These are phyloP conservation scores for Diphyllodes magnificus DNA, from an alignment of 2,113 vertebrate genomes.

Conservation along the genomic window DNA sequence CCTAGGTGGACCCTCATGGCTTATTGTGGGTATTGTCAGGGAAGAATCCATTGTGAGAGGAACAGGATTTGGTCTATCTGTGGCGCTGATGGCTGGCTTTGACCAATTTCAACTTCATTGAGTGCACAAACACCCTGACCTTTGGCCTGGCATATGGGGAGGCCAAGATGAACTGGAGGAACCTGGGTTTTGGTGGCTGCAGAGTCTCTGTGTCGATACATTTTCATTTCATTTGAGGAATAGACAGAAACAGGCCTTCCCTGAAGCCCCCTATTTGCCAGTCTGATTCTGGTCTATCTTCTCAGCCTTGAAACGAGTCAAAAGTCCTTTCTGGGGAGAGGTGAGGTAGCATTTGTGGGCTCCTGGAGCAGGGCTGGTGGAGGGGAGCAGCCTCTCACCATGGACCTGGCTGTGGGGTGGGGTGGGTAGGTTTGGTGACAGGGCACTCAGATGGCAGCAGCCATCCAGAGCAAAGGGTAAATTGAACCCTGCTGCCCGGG, in stretches of 20 bases:
- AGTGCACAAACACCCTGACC: no score
- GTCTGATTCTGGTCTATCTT: not conserved
- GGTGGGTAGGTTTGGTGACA: not conserved
- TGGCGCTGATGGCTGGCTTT: not conserved
- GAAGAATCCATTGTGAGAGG: not conserved
- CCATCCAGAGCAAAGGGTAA: not conserved
- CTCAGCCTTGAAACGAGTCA: not conserved
- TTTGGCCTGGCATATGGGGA: not conserved
- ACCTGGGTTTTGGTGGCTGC: not conserved
- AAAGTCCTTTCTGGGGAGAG: not conserved
- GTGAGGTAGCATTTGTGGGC: fast-evolving
- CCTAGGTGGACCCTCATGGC: not conserved
- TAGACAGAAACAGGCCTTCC: fast-evolving
- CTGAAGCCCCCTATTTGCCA: not conserved
- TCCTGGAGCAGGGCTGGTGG: not conserved
- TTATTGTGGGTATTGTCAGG: not conserved
- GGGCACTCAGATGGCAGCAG: not conserved
- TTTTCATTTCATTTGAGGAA: not conserved
- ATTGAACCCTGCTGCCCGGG: not conserved
- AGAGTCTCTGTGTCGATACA: not conserved
- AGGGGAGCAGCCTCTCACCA: fast-evolving
- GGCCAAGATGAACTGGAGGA: not conserved
- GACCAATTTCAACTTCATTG: not conserved
- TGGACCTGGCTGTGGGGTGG: fast-evolving
- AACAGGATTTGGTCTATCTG: fast-evolving